These are phyloP conservation scores for Stenoptilia bipunctidactyla DNA, from an alignment of 2,888 invertebrate species.

Conservation along the genomic window DNA sequence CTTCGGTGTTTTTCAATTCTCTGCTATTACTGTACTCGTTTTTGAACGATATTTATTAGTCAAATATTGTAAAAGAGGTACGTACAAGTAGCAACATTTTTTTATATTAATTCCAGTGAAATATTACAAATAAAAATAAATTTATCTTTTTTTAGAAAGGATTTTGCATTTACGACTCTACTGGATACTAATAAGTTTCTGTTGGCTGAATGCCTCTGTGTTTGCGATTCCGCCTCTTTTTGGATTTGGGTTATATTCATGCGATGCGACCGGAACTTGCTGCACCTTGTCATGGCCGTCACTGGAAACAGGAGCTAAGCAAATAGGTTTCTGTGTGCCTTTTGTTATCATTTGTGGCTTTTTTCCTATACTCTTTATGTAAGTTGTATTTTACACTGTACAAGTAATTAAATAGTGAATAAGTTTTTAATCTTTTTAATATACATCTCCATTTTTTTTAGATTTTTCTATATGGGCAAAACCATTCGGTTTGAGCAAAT, in stretches of 20 bases:
- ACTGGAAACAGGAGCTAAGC: slow-evolving; percentile 36
- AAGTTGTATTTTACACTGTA: slow-evolving; percentile 27
- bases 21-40: slow-evolving; percentile 53
- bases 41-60: slow-evolving; percentile 64
- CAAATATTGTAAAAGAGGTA: slow-evolving; percentile 56
- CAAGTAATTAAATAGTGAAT: too few species aligned
- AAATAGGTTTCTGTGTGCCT: slow-evolving; percentile 54
- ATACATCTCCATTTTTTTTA: slow-evolving; percentile 21
- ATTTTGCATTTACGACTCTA: slow-evolving; percentile 50
- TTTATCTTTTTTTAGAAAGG: slow-evolving; percentile 40
- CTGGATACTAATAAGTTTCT: slow-evolving; percentile 46
- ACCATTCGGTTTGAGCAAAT: slow-evolving; percentile 51
- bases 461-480: slow-evolving; percentile 61
- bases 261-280: slow-evolving; percentile 58
- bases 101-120: neutral
- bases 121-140: neutral
- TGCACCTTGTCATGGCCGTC: slow-evolving; percentile 64
- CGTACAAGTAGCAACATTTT: neutral
- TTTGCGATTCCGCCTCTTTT: slow-evolving; percentile 62
- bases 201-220: slow-evolving; percentile 48
- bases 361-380: slow-evolving; percentile 56
- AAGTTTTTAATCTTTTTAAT: too few species aligned
- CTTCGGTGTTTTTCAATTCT: slow-evolving; percentile 67
- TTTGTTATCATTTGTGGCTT: slow-evolving; percentile 51
- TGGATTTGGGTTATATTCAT: slow-evolving; percentile 60